Evolutionary conservation across 2,113 vertebrate species (phyloP).

Genomic region (Madoqua kirkii): DNA sequence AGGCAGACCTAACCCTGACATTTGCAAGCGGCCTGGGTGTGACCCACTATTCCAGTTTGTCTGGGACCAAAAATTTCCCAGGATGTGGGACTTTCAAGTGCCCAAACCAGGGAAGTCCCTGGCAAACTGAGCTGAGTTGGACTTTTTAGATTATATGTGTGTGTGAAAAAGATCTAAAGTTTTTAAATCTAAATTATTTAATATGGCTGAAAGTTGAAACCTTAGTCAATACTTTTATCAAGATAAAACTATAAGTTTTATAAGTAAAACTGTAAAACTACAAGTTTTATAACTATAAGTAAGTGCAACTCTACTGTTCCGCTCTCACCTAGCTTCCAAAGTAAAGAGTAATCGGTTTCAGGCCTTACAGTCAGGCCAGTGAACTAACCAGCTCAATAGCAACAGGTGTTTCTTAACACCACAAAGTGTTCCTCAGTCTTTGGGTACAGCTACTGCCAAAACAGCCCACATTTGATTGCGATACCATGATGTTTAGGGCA

Average conservation of each 20-base stretch:
- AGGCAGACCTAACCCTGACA: neutral
- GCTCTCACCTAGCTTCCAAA: neutral
- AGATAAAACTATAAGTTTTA: neutral
- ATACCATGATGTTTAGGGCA: neutral
- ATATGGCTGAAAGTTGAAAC: neutral
- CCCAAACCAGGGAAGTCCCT: neutral
- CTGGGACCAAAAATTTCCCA: neutral
- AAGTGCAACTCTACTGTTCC: neutral
- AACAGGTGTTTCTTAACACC: neutral
- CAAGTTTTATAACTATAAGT: no score
- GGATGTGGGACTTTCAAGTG: no score
- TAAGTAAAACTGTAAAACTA: no score
- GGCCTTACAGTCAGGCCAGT: neutral
- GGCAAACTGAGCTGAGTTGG: neutral
- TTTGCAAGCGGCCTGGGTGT: neutral
- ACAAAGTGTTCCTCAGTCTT: neutral
- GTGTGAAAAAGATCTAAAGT: neutral
- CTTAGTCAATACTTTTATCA: neutral
- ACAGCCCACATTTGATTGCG: accelerated
- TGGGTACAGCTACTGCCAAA: accelerated
- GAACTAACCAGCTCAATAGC: neutral
- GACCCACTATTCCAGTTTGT: neutral
- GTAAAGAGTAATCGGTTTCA: neutral
- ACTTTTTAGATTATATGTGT: neutral
- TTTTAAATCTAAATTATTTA: neutral